These are phyloP conservation scores for Romanogobio albipinnatus DNA, from an alignment of 2,113 vertebrate genomes.

Conservation along the genomic window DNA sequence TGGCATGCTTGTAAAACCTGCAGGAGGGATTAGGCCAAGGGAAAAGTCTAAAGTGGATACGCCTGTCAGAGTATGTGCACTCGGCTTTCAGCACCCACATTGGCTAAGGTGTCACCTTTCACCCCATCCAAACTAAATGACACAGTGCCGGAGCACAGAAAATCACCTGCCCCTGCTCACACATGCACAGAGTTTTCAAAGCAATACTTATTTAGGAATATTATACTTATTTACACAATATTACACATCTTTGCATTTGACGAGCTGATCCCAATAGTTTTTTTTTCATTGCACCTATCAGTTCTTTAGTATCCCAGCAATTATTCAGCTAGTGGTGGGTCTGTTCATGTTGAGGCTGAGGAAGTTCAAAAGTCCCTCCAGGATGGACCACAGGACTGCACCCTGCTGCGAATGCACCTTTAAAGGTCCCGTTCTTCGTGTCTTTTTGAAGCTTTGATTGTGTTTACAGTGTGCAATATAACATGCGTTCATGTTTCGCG, in stretches of 20 bases:
- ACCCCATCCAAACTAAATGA: conserved; percentile 59
- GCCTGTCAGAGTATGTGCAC: conserved; percentile 72
- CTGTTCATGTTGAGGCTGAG: conserved; percentile 59
- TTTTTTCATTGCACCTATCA: conserved; percentile 41
- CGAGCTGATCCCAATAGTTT: neutral
- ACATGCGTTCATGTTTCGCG: too few species aligned
- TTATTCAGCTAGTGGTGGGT: conserved; percentile 1
- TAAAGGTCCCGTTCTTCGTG: too few species aligned
- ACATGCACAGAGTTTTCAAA: neutral
- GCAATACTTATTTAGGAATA: neutral
- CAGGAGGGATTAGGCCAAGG: conserved; percentile 75
- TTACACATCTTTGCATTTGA: neutral
- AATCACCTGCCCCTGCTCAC: conserved; percentile 51
- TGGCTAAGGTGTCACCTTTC: conserved; percentile 71
- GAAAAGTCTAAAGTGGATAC: conserved; percentile 73
- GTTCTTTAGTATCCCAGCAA: conserved; percentile 51
- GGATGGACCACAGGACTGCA: conserved; percentile 71
- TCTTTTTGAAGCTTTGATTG: too few species aligned
- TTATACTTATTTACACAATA: neutral
- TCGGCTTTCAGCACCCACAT: conserved; percentile 39
- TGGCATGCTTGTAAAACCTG: conserved; percentile 78
- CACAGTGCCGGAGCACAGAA: conserved; percentile 16
- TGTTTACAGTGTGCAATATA: too few species aligned
- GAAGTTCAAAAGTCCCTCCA: conserved; percentile 77
- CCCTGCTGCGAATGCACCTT: conserved; percentile 75